These are phyloP conservation scores for Apodemia zela DNA, from an alignment of 2,888 invertebrate species.

Conservation along the genomic window DNA sequence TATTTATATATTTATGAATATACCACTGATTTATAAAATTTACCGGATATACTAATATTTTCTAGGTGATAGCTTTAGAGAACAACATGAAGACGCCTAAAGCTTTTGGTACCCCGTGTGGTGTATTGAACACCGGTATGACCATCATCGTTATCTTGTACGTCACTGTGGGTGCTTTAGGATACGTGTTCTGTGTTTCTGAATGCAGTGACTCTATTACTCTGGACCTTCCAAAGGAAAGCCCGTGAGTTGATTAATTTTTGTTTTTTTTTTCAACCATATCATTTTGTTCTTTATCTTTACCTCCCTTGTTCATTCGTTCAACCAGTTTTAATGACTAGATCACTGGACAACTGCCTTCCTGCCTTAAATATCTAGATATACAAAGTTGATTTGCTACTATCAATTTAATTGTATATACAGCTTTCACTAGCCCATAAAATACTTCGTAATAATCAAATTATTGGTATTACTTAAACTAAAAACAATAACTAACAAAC, in stretches of 20 bases:
- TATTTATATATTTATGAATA: too few relatives aligned
- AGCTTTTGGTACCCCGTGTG: conserved; percentile 86
- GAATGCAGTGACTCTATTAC: conserved; percentile 88
- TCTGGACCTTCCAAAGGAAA: conserved; percentile 84
- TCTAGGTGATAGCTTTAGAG: conserved; percentile 92
- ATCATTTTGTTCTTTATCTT: too few relatives aligned
- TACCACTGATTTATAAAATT: not conserved
- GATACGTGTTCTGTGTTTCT: conserved; percentile 90
- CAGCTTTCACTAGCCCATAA: too few relatives aligned
- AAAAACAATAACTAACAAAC: too few relatives aligned
- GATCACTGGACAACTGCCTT: too few relatives aligned
- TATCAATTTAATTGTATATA: too few relatives aligned
- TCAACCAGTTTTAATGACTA: too few relatives aligned
- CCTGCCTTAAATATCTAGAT: too few relatives aligned
- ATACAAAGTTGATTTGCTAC: too few relatives aligned
- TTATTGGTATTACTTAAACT: too few relatives aligned
- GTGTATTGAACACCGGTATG: conserved; percentile 93
- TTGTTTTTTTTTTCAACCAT: conserved; percentile 27
- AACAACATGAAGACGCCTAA: conserved; percentile 93
- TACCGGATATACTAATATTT: not conserved
- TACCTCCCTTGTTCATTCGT: too few relatives aligned
- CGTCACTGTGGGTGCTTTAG: conserved; percentile 89
- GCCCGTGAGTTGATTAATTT: conserved; percentile 47
- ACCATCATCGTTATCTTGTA: conserved; percentile 87
- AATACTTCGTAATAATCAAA: too few relatives aligned